These are phyloP conservation scores for Lasioglossum pauxillum DNA, from an alignment of 2,888 invertebrate genomes.

Conservation along the genomic window DNA sequence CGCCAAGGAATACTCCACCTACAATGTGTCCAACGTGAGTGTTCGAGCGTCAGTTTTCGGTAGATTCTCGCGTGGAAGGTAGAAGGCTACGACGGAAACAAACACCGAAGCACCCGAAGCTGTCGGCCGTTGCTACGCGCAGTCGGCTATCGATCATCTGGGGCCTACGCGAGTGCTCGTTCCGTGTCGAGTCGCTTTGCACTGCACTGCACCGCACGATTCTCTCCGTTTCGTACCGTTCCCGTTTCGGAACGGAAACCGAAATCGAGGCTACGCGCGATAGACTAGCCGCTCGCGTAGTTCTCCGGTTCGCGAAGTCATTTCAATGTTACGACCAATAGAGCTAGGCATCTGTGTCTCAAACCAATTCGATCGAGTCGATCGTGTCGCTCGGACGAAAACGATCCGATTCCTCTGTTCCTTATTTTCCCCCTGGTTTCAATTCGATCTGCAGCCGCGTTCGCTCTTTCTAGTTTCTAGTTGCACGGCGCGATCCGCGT, in stretches of 20 bases:
- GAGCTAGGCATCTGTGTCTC: background rate
- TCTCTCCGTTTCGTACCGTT: background rate
- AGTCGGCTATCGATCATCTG: slow-evolving; percentile 77
- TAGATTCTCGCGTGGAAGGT: background rate
- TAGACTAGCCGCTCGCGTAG: background rate
- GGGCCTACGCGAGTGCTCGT: background rate
- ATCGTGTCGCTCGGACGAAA: background rate
- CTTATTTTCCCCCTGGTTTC: background rate
- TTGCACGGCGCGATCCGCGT: background rate
- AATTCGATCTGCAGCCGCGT: background rate
- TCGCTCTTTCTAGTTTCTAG: background rate
- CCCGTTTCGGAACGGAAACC: background rate
- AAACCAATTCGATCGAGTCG: background rate
- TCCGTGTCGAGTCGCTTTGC: background rate
- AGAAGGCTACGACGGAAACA: background rate
- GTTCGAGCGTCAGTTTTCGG: background rate
- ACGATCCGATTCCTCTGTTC: background rate
- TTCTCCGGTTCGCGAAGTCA: background rate
- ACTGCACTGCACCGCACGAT: background rate
- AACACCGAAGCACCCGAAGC: slow-evolving; percentile 68
- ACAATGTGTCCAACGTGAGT: slow-evolving; percentile 86
- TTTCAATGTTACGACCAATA: background rate
- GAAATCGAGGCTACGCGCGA: background rate
- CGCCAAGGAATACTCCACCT: slow-evolving; percentile 85
- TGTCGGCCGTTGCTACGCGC: slow-evolving; percentile 79